A percentile compares a stretch with the other conserved stretches of the same genome.
These are phyloP conservation scores for Eulemur rubriventer DNA, from an alignment of 2,797 vertebrate species.

Conservation along the genomic window DNA sequence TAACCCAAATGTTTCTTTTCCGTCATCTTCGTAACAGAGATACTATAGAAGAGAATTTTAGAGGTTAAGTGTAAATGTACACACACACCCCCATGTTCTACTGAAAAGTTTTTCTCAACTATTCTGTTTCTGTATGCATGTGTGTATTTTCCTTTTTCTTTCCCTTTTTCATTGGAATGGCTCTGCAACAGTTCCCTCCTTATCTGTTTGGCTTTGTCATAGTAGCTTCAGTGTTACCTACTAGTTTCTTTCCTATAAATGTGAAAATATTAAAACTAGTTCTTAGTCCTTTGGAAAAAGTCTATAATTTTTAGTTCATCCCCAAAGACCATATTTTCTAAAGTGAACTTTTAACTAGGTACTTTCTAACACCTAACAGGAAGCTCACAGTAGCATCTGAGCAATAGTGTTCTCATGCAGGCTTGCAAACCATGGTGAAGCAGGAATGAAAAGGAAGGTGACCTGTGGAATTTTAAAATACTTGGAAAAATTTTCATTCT, in stretches of 20 bases:
- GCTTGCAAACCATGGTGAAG: conserved; percentile 41
- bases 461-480: not conserved
- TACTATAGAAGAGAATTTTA: not conserved
- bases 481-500: not conserved
- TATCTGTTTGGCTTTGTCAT: conserved; percentile 73
- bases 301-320: not conserved
- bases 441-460: not conserved
- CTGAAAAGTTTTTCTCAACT: not conserved
- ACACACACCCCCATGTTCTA: not conserved
- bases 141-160: not conserved
- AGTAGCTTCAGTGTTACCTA: conserved; percentile 61
- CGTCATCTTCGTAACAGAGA: not conserved
- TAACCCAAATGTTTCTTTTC: conserved; percentile 38
- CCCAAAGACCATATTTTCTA: not conserved
- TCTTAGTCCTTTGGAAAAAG: conserved; percentile 68
- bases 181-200: conserved; percentile 2
- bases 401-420: not conserved
- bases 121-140: not conserved
- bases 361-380: not conserved
- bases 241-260: conserved; percentile 58
- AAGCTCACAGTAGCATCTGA: conserved; percentile 55
- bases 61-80: not conserved
- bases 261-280: conserved; percentile 65
- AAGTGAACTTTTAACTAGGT: not conserved
- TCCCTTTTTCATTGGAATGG: not conserved